Percentiles rank a stretch among this genome's conserved stretches.
These are phyloP conservation scores for Hydrophis major DNA, from an alignment of 2,797 vertebrate genomes.

Conservation along the genomic window DNA sequence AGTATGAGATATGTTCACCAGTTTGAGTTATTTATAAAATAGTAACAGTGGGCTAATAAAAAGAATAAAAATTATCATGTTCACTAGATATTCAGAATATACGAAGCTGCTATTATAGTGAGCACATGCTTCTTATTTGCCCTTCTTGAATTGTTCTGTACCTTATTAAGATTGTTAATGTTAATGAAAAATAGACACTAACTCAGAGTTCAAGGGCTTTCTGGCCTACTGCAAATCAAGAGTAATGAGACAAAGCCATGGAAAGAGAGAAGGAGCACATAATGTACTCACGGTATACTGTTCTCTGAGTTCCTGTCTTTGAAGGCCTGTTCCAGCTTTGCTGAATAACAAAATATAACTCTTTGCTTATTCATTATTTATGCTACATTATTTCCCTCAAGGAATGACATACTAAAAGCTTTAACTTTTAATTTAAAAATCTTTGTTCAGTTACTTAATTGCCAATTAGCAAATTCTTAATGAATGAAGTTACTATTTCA, in stretches of 20 bases:
- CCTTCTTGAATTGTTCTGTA: not conserved
- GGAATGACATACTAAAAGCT: not conserved
- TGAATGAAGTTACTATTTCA: slow-evolving; percentile 16
- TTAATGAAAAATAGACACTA: not conserved
- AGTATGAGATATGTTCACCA: not conserved
- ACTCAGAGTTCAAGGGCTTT: not conserved
- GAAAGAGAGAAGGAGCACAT: not conserved
- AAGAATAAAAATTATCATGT: not conserved
- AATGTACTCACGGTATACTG: not conserved
- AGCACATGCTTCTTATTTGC: not conserved
- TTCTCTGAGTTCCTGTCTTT: not conserved
- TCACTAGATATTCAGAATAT: not conserved
- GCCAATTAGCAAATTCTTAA: slow-evolving; percentile 21
- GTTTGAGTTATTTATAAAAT: not conserved
- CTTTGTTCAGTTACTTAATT: slow-evolving; percentile 14
- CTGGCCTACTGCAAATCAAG: not conserved
- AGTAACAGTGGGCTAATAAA: not conserved
- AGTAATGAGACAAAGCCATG: not conserved
- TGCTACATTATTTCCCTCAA: not conserved
- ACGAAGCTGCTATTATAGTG: not conserved
- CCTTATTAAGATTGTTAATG: not conserved
- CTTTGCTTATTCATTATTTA: not conserved
- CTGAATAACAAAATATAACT: not conserved
- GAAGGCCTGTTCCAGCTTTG: not conserved
- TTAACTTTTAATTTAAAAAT: slow-evolving; percentile 1